phyloP scores from a whole-genome alignment of 1,140 invertebrate genomes.

The Trissolcus basalis region DNA sequence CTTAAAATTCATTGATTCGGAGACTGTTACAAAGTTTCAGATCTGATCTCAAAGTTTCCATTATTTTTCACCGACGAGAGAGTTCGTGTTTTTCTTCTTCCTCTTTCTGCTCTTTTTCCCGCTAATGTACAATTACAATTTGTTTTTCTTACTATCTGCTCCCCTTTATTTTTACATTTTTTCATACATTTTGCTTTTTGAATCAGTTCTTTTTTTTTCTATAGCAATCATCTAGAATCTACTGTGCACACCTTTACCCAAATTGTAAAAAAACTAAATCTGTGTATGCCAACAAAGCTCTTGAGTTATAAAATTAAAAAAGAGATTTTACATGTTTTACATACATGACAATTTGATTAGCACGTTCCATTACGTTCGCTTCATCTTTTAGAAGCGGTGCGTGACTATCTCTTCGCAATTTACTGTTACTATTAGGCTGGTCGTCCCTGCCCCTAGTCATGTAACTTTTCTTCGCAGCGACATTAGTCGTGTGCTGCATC shows the following conservation, averaged over 20 bases:
- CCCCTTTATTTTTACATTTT: too few relatives aligned
- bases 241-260: slow-evolving; percentile 39
- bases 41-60: too few relatives aligned
- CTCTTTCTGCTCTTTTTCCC: too few relatives aligned
- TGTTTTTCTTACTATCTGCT: too few relatives aligned
- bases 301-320: slow-evolving; percentile 32
- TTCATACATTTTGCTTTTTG: too few relatives aligned
- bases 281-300: slow-evolving; percentile 36
- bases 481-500: slow-evolving; percentile 68
- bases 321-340: slow-evolving; percentile 71
- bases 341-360: slow-evolving; percentile 90
- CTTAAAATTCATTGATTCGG: too few relatives aligned
- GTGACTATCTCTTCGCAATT: slow-evolving; percentile 73
- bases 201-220: too few relatives aligned
- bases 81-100: too few relatives aligned
- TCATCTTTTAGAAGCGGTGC: slow-evolving; percentile 81
- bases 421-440: slow-evolving; percentile 74
- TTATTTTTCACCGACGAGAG: too few relatives aligned
- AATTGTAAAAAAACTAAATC: slow-evolving; percentile 36
- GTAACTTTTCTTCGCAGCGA: slow-evolving; percentile 69
- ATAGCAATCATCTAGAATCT: slow-evolving; percentile 18
- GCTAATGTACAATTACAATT: too few relatives aligned
- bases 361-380: slow-evolving; percentile 86
- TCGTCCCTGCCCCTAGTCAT: slow-evolving; percentile 70
- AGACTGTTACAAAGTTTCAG: too few relatives aligned